Conservation (phyloP, 2,797 vertebrate genomes). For the Chelon labrosus region DNA sequence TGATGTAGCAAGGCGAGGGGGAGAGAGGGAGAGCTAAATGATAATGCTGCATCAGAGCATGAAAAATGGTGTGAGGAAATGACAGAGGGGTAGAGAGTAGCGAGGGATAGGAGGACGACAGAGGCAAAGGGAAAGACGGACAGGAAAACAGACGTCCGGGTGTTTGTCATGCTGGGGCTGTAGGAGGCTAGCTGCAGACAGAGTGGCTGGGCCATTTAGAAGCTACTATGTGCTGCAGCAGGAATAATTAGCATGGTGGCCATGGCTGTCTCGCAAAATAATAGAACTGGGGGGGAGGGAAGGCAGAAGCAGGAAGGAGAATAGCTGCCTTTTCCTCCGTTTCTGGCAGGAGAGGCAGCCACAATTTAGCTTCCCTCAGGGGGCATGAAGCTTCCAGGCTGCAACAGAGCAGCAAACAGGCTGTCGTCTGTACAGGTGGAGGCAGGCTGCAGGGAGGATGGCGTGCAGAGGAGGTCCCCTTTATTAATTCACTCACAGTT, state of each 20-base stretch:
- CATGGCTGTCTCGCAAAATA: conserved; percentile 60
- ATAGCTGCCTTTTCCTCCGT: conserved; percentile 45
- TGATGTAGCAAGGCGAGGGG: conserved; percentile 37
- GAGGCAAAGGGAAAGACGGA: conserved; percentile 21
- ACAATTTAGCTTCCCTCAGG: conserved; percentile 63
- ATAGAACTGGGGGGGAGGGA: conserved; percentile 29
- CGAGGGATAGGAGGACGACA: conserved; percentile 27
- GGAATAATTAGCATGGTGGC: conserved; percentile 78
- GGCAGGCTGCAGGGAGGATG: conserved; percentile 18
- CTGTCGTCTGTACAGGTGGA: conserved; percentile 65
- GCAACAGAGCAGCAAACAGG: conserved; percentile 50
- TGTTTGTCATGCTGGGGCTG: conserved; percentile 85
- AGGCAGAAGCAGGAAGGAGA: conserved; percentile 18
- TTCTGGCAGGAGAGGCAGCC: conserved; percentile 50
- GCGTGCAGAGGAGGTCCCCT: not conserved
- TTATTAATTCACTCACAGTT: not conserved
- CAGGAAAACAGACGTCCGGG: conserved; percentile 46
- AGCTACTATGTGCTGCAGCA: conserved; percentile 76
- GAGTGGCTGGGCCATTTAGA: conserved; percentile 71
- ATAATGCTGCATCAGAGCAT: conserved; percentile 53
- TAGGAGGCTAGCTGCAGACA: conserved; percentile 79
- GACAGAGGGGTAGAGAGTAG: conserved; percentile 46
- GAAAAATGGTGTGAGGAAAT: conserved; percentile 62
- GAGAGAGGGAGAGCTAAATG: conserved; percentile 38
- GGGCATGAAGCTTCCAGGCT: conserved; percentile 51